Evolutionary conservation across 2,888 invertebrate genomes (phyloP).

Genomic region (Heliconius charithonia): DNA sequence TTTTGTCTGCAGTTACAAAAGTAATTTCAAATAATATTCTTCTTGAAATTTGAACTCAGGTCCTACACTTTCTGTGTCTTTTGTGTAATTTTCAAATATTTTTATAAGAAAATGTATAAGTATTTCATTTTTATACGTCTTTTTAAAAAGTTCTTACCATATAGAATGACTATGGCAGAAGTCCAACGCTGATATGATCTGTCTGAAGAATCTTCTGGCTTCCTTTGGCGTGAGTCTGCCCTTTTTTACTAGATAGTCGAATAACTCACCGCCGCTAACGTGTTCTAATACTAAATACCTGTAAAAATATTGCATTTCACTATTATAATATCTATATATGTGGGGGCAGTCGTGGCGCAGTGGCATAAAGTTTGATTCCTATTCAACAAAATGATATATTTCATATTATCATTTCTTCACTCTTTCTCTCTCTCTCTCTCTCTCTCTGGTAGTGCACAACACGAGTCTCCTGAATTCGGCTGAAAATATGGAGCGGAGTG

Average conservation of each 20-base stretch:
- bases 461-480: no score
- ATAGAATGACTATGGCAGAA: conserved; percentile 99
- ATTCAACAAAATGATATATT: not conserved
- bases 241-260: conserved; percentile 99
- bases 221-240: conserved; percentile 98
- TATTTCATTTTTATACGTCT: not conserved
- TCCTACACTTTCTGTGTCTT: no score
- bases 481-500: no score
- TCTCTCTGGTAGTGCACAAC: not conserved
- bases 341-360: no score
- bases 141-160: conserved; percentile 86
- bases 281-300: conserved; percentile 99
- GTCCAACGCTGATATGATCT: conserved; percentile 99
- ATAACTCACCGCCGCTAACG: conserved; percentile 99
- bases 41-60: no score
- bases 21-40: no score
- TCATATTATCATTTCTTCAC: not conserved
- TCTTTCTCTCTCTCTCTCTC: no score
- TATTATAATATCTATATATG: no score
- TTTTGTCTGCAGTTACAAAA: no score
- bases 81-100: no score
- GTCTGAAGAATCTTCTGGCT: conserved; percentile 97
- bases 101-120: no score
- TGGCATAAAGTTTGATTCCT: not conserved
- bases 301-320: conserved; percentile 52